Evolutionary conservation across 2,888 invertebrate species (phyloP), one percentile per base, ranked within the genome.

Genomic region (Troglohyphantes excavatus): DNA sequence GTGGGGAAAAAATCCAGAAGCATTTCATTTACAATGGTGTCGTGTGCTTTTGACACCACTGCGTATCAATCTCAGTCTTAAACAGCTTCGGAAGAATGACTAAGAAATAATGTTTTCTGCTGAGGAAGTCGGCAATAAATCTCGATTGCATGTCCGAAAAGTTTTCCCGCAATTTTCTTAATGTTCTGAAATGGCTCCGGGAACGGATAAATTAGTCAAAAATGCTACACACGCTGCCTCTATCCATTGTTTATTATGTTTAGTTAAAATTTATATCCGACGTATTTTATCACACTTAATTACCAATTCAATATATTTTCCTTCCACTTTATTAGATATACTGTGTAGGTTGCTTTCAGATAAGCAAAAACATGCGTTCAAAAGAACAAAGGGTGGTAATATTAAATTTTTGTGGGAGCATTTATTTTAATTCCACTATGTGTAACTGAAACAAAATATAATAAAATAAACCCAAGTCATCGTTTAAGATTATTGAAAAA

Each of bases 101-200:
- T 21, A 61, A 61, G 61, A 72, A 72, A 82, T 19, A 81, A 39
- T 61, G 43, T 72, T 46, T 68, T 53, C 53, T 27, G 65, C 27
- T 43, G 13, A 33, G 39, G 67, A 68, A 46, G 46, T 27, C 17
- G n/a, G 70, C 81, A n/a, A 82, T 82, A 82, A 70, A 82, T 82
- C 68, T 82, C 29, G 68, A 70, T 70, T 82, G 70, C 68, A 13
- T 70, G 33, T 59, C 29, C n/a, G 70, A 39, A 70, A 82, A 82
- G 70, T 70, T 67, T 43, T 39, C 13, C 27, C 13, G 81, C 70
- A 82, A 82, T 82, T 82, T 70, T 82, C 81, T 82, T 82, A 82
- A 82, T 82, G 70, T 33, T 70, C 53, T 43, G 53, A 70, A 82
- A 68, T 68, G 33, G 5, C 33, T 67, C 43, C n/a, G 27, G 79